A percentile compares a stretch with the other conserved stretches of the same genome.
Conservation (phyloP, 2,113 vertebrate genomes). For the Mobula birostris region DNA sequence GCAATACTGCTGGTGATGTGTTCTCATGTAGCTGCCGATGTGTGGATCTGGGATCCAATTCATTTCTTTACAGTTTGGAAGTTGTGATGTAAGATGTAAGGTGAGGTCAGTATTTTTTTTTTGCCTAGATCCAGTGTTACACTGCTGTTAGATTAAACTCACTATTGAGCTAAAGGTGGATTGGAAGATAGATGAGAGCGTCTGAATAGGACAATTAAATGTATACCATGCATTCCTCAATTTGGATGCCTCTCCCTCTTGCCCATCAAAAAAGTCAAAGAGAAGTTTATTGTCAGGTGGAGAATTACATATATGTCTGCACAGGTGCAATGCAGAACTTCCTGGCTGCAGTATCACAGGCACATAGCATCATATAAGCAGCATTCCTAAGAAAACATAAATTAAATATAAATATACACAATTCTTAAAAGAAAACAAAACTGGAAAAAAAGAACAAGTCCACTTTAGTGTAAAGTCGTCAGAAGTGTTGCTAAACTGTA, state of each 20-base stretch:
- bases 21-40: not conserved
- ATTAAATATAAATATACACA: too few species aligned
- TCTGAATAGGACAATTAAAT: not conserved
- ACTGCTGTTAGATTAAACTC: not conserved
- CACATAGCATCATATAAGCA: too few species aligned
- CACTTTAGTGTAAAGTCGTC: too few species aligned
- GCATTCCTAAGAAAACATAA: too few species aligned
- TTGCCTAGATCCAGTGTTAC: not conserved
- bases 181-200: not conserved
- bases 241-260: not conserved
- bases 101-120: not conserved
- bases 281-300: too few species aligned
- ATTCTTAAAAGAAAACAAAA: too few species aligned
- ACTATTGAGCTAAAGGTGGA: not conserved
- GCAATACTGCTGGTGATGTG: not conserved
- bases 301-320: too few species aligned
- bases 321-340: not conserved
- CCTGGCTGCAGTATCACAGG: too few species aligned
- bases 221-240: not conserved
- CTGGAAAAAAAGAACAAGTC: too few species aligned
- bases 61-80: not conserved
- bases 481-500: too few species aligned
- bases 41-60: not conserved
- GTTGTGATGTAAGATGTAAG: too few species aligned
- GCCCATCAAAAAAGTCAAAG: not conserved